phyloP scores from a whole-genome alignment of 2,113 vertebrate species.

The Alaudala cheleensis region DNA sequence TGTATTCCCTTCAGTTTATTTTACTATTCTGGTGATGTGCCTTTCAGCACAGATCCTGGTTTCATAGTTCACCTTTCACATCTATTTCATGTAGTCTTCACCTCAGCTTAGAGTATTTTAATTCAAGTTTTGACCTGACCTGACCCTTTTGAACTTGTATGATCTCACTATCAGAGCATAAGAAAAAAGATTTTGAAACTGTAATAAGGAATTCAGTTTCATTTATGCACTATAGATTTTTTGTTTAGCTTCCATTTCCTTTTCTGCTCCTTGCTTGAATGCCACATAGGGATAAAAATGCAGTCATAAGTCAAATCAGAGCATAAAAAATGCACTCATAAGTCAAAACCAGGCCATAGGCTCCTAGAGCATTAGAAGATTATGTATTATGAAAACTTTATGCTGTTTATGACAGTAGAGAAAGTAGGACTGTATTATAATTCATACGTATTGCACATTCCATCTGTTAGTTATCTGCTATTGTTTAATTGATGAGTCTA shows the following conservation, averaged over 20 bases:
- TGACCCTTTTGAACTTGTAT: background rate
- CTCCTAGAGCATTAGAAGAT: background rate
- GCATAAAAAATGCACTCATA: background rate
- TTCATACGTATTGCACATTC: slow-evolving; percentile 12
- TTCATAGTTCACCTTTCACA: background rate
- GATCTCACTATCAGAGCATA: background rate
- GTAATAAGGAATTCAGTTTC: background rate
- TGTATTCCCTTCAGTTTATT: background rate
- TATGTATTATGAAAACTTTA: slow-evolving; percentile 22
- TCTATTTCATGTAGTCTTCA: background rate
- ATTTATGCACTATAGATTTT: background rate
- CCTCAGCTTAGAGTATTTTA: slow-evolving; percentile 1
- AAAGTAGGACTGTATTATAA: background rate
- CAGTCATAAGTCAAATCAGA: background rate
- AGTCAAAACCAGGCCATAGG: background rate
- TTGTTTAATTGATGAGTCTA: slow-evolving; percentile 42
- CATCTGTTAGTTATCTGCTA: background rate
- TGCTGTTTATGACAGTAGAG: background rate
- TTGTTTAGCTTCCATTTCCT: background rate
- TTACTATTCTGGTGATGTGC: background rate
- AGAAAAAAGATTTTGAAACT: background rate
- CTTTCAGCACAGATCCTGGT: background rate
- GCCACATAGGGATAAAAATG: background rate
- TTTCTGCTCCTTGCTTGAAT: background rate
- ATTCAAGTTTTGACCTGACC: background rate